Evolutionary conservation across 2,113 vertebrate species (phyloP), one percentile per base, ranked within the genome.

Genomic region (Chascanopsetta lugubris): DNA sequence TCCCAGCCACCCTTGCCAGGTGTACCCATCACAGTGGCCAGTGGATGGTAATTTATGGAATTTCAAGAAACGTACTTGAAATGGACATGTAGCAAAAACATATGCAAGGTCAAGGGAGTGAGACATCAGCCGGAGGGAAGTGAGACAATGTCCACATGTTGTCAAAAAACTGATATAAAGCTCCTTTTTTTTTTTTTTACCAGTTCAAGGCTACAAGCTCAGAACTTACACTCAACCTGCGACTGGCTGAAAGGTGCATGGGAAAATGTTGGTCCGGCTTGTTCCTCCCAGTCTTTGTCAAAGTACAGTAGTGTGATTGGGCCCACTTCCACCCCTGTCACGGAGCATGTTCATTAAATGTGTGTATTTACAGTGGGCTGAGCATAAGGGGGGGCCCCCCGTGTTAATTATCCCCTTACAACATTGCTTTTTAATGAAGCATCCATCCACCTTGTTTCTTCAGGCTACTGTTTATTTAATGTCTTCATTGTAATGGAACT

Each of bases 401-500:
- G 21, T 56, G 75, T 76, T 89, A 85, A 91, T 90, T 88, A 88
- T 26, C 56, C 53, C 55, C 77, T 86, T 85, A 85, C 82, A 91
- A 87, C 91, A 87, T 89, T 87, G 88, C 87, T 85, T 86, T 91
- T 92, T 91, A 95, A 95, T 91, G 92, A 94, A 91, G 92, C 92
- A 71, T 94, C 83, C 75, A 88, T 85, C 89, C 92, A 92, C 90
- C 92, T 93, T 92, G 94, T 92, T 93, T 95, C 90, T 90, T 71
- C 85, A 84, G 88, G 80, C 77, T 87, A 75, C 85, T 93, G 92
- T 94, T 96, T 94, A 95, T 94, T 94, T 93, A 89, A 94, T 94
- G 91, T 88, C 91, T 93, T 93, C 89, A 92, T 92, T 93, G 90
- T 94, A 95, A 95, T 94, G 92, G 92, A 92, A 90, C 89, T 96